These are phyloP conservation scores for Alosa alosa DNA, from an alignment of 2,113 vertebrate genomes.

Conservation along the genomic window DNA sequence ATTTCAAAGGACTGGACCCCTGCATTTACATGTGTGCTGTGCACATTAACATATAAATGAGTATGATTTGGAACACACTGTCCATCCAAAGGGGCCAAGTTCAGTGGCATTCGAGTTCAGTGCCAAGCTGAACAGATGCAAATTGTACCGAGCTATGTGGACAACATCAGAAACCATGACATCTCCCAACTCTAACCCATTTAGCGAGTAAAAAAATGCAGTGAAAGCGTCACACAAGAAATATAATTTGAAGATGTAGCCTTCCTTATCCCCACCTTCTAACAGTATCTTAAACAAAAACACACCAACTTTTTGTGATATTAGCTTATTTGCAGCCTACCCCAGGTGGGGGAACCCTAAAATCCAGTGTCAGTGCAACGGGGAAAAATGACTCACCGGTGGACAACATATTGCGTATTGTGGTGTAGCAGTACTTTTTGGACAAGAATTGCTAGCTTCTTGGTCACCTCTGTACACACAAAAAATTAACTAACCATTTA, in stretches of 20 bases:
- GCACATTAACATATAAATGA: slow-evolving; percentile 50
- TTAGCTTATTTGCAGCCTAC: too few relatives aligned
- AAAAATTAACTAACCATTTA: too few relatives aligned
- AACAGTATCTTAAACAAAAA: not conserved
- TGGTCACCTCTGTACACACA: too few relatives aligned
- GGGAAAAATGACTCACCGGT: too few relatives aligned
- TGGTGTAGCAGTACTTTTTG: too few relatives aligned
- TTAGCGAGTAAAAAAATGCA: not conserved
- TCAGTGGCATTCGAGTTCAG: not conserved
- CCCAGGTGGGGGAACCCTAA: too few relatives aligned
- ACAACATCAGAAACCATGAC: not conserved
- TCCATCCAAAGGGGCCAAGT: slow-evolving; percentile 22
- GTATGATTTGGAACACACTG: slow-evolving; percentile 32
- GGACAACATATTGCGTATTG: too few relatives aligned
- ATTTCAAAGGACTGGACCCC: slow-evolving; percentile 36
- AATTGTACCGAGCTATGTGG: not conserved
- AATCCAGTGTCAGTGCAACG: too few relatives aligned
- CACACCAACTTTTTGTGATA: too few relatives aligned
- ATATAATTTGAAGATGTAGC: not conserved
- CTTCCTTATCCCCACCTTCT: not conserved
- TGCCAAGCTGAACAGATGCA: not conserved
- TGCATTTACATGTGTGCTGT: slow-evolving; percentile 34
- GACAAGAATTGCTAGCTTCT: too few relatives aligned
- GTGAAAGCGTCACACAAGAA: not conserved
- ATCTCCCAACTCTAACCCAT: not conserved